Conservation (phyloP, 1,140 invertebrate genomes). For the Brachionus rubens region DNA sequence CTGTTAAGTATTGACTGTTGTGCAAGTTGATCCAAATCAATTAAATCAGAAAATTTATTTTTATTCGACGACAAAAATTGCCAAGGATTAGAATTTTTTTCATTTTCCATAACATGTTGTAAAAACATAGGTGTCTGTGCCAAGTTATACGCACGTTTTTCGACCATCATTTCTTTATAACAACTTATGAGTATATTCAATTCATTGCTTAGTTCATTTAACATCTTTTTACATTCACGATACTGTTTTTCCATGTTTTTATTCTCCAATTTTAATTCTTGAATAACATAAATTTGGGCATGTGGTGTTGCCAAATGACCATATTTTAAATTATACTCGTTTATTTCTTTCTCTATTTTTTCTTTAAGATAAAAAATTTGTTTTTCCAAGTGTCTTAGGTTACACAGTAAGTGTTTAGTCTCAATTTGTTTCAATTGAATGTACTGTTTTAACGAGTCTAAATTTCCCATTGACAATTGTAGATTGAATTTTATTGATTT, state of each 20-base stretch:
- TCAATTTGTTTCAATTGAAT: conserved; percentile 42
- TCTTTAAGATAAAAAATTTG: conserved; percentile 32
- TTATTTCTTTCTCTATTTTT: conserved; percentile 35
- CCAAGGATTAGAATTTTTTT: conserved; percentile 42
- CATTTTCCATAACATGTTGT: conserved; percentile 47
- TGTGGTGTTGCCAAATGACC: neutral
- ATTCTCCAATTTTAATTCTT: conserved; percentile 21
- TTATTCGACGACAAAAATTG: conserved; percentile 58
- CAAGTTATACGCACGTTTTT: conserved; percentile 20
- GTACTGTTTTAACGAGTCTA: conserved; percentile 35
- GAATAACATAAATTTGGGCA: conserved; percentile 13
- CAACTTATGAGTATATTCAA: conserved; percentile 26
- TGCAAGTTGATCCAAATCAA: conserved; percentile 28
- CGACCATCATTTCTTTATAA: conserved; percentile 41
- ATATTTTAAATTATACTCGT: conserved; percentile 12
- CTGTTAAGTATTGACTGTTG: conserved; percentile 30
- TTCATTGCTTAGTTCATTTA: conserved; percentile 33
- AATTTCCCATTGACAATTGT: conserved; percentile 31
- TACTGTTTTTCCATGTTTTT: conserved; percentile 41
- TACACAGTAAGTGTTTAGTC: conserved; percentile 5
- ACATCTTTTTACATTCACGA: conserved; percentile 33
- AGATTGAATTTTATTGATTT: conserved; percentile 36
- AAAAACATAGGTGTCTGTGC: conserved; percentile 35
- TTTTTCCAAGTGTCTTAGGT: conserved; percentile 23
- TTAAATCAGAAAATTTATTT: conserved; percentile 67